Conservation (phyloP, 2,888 invertebrate genomes). For the Drosophila crucigera region DNA sequence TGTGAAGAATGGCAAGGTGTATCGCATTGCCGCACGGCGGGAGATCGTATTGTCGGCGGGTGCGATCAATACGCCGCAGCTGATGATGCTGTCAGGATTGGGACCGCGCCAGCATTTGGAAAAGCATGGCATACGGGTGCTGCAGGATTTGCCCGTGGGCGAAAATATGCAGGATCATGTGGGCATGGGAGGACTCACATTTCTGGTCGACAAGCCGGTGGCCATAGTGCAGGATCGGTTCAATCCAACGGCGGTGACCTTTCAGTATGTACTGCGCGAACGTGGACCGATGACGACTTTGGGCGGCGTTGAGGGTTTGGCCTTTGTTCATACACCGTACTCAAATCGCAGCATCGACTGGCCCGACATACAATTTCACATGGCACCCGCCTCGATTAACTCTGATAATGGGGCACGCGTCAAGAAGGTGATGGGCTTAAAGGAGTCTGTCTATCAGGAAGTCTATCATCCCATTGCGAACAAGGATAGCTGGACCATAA, state of each 20-base stretch:
- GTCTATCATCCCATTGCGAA: constrained; percentile 93
- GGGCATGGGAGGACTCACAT: constrained; percentile 90
- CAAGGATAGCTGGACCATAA: constrained; percentile 91
- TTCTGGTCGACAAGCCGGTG: constrained; percentile 92
- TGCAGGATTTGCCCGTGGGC: constrained; percentile 92
- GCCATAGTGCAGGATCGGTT: constrained; percentile 92
- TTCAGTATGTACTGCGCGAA: constrained; percentile 92
- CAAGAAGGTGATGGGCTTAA: constrained; percentile 91
- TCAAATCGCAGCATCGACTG: constrained; percentile 92
- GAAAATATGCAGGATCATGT: constrained; percentile 95
- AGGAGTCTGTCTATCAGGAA: constrained; percentile 91
- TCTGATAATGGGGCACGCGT: constrained; percentile 92
- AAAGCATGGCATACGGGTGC: constrained; percentile 89
- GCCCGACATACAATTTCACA: constrained; percentile 96
- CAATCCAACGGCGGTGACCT: constrained; percentile 91
- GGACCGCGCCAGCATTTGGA: constrained; percentile 90
- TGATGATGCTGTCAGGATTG: constrained; percentile 95
- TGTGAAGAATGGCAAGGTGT: constrained; percentile 89
- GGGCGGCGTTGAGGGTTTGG: constrained; percentile 95
- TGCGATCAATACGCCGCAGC: constrained; percentile 95
- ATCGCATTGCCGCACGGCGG: constrained; percentile 90
- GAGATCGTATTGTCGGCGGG: constrained; percentile 96
- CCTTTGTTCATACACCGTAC: constrained; percentile 93
- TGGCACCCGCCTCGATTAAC: constrained; percentile 95
- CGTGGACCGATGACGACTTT: constrained; percentile 94